Evolutionary conservation across 2,888 invertebrate species (phyloP), one percentile per base, ranked within the genome.

Genomic region (Liopterus haemorrhoidalis): DNA sequence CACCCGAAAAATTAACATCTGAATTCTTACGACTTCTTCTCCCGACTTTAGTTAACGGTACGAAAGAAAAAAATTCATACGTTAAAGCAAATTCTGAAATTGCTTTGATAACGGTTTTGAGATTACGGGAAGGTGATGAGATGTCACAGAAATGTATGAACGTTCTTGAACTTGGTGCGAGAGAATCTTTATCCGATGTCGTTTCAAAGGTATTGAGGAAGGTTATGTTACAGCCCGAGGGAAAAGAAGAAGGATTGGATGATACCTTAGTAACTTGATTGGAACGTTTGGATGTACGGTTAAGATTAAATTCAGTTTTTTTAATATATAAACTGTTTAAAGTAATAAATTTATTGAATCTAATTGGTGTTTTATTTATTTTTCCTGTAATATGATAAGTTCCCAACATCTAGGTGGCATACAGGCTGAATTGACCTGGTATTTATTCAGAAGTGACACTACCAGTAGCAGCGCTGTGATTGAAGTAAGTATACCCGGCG

Each of bases 31-130:
- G 82, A 63, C 71, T 82, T 38, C 70, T 91, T 52, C 73, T 96
- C 54, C 94, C 96, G 1, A 88, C 90, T 70, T 73, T 97, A 56
- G 95, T 97, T 39, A 97, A 95, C 72, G 97, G 97, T 51, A 94
- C 95, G 48, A 96, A 96, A 73, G 97, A 97, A 72, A 96, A 95
- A 72, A 96, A 96, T 71, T 82, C 90, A 35, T 87, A 90, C 63
- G 96, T 97, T 28, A 87, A 91, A 67, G 85, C 90, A 27, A 90
- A 91, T 70, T 88, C 94, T 27, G 97, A 97, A 75, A 79, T 87
- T 51, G 94, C 95, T 5, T 75, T 97, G 37, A 81, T 95, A 35
- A 81, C 88, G 38, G 78, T 95, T 54, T 76, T 97, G 54, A 78
- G 83, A 48, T 73, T 96, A 53, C 78, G 85, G 55, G 74, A 81